phyloP scores from a whole-genome alignment of 2,888 invertebrate species.

The Drosophila dives region DNA sequence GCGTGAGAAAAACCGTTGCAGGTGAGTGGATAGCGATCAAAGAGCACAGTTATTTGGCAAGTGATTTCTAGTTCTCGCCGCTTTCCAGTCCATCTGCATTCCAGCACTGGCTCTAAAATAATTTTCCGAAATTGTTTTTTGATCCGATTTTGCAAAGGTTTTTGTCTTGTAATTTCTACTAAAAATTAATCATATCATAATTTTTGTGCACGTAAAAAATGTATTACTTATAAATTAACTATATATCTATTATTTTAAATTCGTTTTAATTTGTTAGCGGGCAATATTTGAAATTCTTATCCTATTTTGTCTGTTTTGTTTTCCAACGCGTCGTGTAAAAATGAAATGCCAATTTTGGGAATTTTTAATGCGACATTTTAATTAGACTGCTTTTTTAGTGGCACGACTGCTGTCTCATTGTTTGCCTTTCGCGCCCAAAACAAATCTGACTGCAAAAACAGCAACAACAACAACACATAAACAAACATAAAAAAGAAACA shows the following conservation, averaged over 20 bases:
- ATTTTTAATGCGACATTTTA: conserved; percentile 64
- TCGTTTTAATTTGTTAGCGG: not conserved
- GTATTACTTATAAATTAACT: not conserved
- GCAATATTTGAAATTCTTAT: not conserved
- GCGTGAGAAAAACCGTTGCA: conserved; percentile 58
- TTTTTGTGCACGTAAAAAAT: not conserved
- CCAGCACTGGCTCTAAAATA: not conserved
- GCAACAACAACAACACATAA: conserved; percentile 11
- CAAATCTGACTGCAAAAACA: conserved; percentile 41
- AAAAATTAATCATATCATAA: not conserved
- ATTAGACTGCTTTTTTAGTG: conserved; percentile 68
- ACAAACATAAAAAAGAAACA: conserved; percentile 11
- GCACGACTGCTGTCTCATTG: conserved; percentile 3
- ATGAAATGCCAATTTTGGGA: conserved; percentile 59
- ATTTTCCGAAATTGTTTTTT: not conserved
- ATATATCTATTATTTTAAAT: not conserved
- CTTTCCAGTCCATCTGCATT: not conserved
- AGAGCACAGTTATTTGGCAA: conserved; percentile 16
- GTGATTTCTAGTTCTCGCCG: conserved; percentile 11
- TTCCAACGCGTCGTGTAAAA: conserved; percentile 9
- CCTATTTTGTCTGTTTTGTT: not conserved
- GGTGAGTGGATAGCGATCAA: conserved; percentile 8
- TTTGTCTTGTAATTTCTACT: not conserved
- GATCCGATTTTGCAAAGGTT: not conserved
- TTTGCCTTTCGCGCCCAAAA: conserved; percentile 22